These are phyloP conservation scores for Forbesichthys papilliferus DNA, from an alignment of 2,113 vertebrate species.

Conservation along the genomic window DNA sequence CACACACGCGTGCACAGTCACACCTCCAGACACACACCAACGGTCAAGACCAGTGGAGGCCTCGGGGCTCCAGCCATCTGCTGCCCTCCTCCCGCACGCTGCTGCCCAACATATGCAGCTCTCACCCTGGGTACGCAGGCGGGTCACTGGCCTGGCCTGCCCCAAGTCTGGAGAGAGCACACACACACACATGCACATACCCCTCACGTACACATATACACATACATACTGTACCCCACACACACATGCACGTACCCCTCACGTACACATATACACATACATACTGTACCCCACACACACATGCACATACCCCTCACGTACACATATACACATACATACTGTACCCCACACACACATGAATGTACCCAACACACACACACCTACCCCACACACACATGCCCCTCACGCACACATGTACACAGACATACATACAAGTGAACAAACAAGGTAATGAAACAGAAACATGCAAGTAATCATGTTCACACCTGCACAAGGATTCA, in stretches of 20 bases:
- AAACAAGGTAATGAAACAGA: neutral
- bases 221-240: too few species aligned
- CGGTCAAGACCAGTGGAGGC: conserved; percentile 62
- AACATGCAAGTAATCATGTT: neutral
- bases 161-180: conserved; percentile 28
- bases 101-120: conserved; percentile 74
- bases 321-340: neutral
- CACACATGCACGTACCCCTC: too few species aligned
- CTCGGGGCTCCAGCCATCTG: conserved; percentile 72
- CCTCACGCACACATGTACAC: too few species aligned
- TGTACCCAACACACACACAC: conserved; percentile 16
- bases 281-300: too few species aligned
- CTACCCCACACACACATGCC: conserved; percentile 22
- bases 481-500: conserved; percentile 37
- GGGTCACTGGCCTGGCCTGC: conserved; percentile 50
- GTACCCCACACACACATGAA: conserved; percentile 50
- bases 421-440: neutral
- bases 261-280: too few species aligned
- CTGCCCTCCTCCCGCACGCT: conserved; percentile 57
- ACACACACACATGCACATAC: conserved; percentile 51
- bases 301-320: too few species aligned
- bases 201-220: conserved; percentile 1
- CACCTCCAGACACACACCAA: conserved; percentile 39
- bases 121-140: conserved; percentile 74
- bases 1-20: conserved; percentile 18